Conservation (phyloP, 2,113 vertebrate species). For the Oryctolagus cuniculus region DNA sequence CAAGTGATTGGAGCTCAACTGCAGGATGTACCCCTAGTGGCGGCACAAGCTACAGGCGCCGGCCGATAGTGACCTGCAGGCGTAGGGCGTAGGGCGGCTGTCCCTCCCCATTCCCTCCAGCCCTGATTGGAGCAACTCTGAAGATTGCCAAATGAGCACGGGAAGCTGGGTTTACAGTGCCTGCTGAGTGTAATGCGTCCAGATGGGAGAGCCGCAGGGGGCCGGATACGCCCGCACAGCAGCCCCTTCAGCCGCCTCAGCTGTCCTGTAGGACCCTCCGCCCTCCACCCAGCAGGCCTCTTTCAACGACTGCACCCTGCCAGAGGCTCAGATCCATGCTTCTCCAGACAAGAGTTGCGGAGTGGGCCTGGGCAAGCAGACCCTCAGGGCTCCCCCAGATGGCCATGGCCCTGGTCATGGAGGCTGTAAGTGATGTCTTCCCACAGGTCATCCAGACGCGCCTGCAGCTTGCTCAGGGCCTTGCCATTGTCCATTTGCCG, state of each 20-base stretch:
- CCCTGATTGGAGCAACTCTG: neutral
- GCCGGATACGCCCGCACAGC: neutral
- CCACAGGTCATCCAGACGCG: conserved; percentile 91
- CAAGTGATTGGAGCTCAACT: conserved; percentile 4
- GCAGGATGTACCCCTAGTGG: too few species aligned
- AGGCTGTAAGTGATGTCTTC: conserved; percentile 91
- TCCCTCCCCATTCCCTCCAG: conserved; percentile 30
- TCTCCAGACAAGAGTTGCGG: neutral
- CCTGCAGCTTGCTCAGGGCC: conserved; percentile 88
- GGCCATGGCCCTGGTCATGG: conserved; percentile 41
- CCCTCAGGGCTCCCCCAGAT: conserved; percentile 53
- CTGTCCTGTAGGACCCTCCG: conserved; percentile 35
- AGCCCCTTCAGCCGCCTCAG: neutral
- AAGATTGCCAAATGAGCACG: conserved; percentile 64
- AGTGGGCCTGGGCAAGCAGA: neutral
- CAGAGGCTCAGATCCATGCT: neutral
- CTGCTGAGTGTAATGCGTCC: conserved; percentile 74
- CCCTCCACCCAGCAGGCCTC: neutral
- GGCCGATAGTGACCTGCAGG: neutral
- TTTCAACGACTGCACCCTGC: neutral
- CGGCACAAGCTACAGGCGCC: neutral
- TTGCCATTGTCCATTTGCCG: conserved; percentile 16
- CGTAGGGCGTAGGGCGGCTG: neutral
- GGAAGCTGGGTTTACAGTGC: conserved; percentile 66
- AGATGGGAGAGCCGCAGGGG: neutral